phyloP scores from a whole-genome alignment of 2,797 vertebrate genomes.

The Hippopotamyrus pictus region DNA sequence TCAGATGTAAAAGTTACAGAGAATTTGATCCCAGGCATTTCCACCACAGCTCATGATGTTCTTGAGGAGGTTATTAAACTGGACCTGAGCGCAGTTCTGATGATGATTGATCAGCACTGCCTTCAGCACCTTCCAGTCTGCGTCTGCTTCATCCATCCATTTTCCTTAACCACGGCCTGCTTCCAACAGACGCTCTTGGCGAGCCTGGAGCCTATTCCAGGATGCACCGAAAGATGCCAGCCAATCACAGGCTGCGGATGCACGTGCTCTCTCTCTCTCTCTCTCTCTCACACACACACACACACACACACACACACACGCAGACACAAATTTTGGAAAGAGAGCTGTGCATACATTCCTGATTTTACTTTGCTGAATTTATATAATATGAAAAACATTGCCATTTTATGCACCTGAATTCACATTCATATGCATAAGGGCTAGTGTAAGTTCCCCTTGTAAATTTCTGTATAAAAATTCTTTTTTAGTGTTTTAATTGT shows the following conservation, averaged over 20 bases:
- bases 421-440: neutral
- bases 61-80: neutral
- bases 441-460: neutral
- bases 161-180: neutral
- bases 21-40: neutral
- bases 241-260: neutral
- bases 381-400: neutral
- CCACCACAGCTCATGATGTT: conserved; percentile 21
- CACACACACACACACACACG: too few relatives aligned
- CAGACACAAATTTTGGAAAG: neutral
- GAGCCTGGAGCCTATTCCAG: neutral
- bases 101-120: conserved; percentile 46
- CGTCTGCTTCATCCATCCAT: neutral
- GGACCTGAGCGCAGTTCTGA: conserved; percentile 14
- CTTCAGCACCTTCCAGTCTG: conserved; percentile 43
- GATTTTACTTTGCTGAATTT: neutral
- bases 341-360: neutral
- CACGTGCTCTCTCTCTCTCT: neutral
- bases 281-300: too few relatives aligned
- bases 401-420: neutral
- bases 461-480: neutral
- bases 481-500: neutral
- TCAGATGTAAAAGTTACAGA: neutral
- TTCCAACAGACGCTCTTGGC: neutral
- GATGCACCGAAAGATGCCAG: neutral